Evolutionary conservation across 92 coral and sea anemone species (phyloP).

Genomic region (Paragorgia papillata): DNA sequence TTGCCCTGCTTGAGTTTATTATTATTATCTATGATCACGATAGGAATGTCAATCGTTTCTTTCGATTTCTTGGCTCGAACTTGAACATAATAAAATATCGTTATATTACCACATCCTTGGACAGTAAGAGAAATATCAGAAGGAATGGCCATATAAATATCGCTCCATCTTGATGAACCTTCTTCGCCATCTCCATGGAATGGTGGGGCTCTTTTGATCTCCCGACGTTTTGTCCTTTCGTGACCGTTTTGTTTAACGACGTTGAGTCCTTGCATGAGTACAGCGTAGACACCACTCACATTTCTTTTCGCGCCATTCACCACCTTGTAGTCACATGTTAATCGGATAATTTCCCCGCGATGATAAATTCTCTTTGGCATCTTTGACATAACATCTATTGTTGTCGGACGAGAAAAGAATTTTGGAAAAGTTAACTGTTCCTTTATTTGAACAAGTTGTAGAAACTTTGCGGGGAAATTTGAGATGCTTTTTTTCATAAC

Average conservation of each 20-base stretch:
- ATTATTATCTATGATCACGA: conserved; percentile 31
- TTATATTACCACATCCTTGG: conserved; percentile 31
- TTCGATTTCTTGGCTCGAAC: conserved; percentile 32
- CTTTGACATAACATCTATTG: conserved; percentile 20
- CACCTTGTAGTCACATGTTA: conserved; percentile 23
- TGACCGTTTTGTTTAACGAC: conserved; percentile 17
- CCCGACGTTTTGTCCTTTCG: conserved; percentile 6
- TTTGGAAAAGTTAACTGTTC: conserved; percentile 27
- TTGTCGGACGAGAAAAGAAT: conserved; percentile 28
- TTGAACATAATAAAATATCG: conserved; percentile 18
- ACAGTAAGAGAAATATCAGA: conserved; percentile 18
- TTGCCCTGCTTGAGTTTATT: neutral
- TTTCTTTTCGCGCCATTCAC: conserved; percentile 1
- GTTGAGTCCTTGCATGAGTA: conserved; percentile 20
- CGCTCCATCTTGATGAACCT: conserved; percentile 26
- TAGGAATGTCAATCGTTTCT: conserved; percentile 37
- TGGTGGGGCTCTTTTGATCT: conserved; percentile 16
- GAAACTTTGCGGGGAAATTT: conserved; percentile 11
- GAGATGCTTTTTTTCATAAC: conserved; percentile 32
- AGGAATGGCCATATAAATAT: conserved; percentile 30
- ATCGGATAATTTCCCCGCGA: conserved; percentile 37
- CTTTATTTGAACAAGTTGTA: conserved; percentile 9
- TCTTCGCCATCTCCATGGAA: conserved; percentile 18
- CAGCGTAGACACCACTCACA: conserved; percentile 34
- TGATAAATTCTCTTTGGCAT: conserved; percentile 33